Conservation (phyloP, 1,140 invertebrate species). For the Grapholita molesta region DNA sequence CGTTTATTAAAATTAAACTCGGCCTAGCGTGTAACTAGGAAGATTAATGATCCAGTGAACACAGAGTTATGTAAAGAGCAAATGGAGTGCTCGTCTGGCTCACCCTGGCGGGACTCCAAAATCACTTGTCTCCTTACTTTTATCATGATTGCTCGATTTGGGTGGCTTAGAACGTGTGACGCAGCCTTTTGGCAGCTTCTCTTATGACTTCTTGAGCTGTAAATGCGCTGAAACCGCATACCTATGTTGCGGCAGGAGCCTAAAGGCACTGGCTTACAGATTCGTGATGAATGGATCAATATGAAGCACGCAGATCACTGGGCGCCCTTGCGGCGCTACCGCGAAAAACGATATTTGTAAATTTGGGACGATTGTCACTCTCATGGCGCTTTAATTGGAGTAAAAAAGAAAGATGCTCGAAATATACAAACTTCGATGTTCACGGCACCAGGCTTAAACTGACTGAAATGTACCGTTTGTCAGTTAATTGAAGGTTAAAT, state of each 20-base stretch:
- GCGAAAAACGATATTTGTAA: no score
- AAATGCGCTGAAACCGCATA: background rate
- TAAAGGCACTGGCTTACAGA: background rate
- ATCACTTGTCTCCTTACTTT: constrained; percentile 69
- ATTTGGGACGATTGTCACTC: no score
- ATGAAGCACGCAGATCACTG: background rate
- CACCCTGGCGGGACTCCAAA: constrained; percentile 72
- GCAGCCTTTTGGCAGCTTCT: background rate
- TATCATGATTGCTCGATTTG: constrained; percentile 24
- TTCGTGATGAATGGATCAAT: background rate
- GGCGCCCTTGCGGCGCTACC: background rate
- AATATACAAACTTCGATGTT: no score
- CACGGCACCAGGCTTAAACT: no score
- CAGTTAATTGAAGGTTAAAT: no score
- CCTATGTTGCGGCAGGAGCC: background rate
- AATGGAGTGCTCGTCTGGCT: constrained; percentile 64
- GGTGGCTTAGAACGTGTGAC: background rate
- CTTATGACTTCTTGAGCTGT: background rate
- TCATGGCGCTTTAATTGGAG: no score
- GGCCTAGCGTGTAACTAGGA: constrained; percentile 71
- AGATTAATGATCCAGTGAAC: constrained; percentile 76
- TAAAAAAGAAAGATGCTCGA: no score
- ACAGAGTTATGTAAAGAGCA: constrained; percentile 76
- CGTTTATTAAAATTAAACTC: constrained; percentile 76
- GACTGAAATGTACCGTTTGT: no score